These are phyloP conservation scores for Chaenocephalus aceratus DNA, from an alignment of 2,113 vertebrate genomes.

Conservation along the genomic window DNA sequence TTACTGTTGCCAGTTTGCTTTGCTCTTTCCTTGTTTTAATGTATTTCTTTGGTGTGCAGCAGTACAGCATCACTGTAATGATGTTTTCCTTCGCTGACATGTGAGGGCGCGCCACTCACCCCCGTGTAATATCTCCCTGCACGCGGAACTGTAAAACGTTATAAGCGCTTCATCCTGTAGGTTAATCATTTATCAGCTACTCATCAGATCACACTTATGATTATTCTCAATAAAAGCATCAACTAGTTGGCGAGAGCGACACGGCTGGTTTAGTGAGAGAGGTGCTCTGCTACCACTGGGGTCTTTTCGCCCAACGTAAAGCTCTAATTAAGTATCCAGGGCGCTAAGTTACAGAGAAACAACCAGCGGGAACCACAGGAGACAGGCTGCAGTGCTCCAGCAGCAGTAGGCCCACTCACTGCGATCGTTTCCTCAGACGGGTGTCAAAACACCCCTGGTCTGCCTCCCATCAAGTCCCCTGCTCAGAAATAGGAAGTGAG, in stretches of 20 bases:
- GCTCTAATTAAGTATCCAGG: conserved; percentile 70
- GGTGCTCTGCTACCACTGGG: conserved; percentile 44
- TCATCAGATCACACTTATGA: conserved; percentile 70
- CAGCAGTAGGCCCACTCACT: conserved; percentile 69
- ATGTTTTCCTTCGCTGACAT: conserved; percentile 58
- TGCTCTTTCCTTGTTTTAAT: conserved; percentile 69
- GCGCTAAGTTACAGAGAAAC: conserved; percentile 68
- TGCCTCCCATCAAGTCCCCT: conserved; percentile 84
- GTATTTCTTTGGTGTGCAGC: conserved; percentile 67
- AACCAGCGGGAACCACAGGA: conserved; percentile 62
- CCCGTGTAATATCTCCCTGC: conserved; percentile 61
- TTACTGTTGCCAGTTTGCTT: conserved; percentile 81
- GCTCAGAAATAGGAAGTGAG: conserved; percentile 85
- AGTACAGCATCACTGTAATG: conserved; percentile 72
- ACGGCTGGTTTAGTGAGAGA: conserved; percentile 43
- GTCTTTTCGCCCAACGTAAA: conserved; percentile 59
- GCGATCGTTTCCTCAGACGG: conserved; percentile 75
- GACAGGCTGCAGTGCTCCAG: conserved; percentile 61
- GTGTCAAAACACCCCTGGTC: conserved; percentile 85
- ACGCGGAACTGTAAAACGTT: conserved; percentile 67
- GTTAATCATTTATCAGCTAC: conserved; percentile 74
- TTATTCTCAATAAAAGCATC: conserved; percentile 72
- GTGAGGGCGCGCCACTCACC: conserved; percentile 31
- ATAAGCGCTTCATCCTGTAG: conserved; percentile 72
- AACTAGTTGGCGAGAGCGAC: conserved; percentile 31